phyloP scores from a whole-genome alignment of 2,888 invertebrate genomes.

The Fissipunctia ypsillon region DNA sequence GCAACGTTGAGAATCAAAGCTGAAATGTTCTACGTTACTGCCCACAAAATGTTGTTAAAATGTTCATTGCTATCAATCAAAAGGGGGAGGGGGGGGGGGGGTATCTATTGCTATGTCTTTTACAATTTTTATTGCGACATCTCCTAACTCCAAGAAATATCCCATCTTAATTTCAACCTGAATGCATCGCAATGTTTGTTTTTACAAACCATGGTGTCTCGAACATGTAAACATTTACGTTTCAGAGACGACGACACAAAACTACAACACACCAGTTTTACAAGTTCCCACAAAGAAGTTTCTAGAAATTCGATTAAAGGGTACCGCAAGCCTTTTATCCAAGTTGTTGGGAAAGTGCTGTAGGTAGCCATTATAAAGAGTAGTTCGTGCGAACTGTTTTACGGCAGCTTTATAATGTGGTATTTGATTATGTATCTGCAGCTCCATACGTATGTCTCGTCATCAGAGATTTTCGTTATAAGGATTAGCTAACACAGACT shows the following conservation, averaged over 20 bases:
- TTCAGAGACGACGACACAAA: slow-evolving; percentile 26
- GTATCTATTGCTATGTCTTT: too few relatives aligned
- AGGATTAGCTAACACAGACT: neutral
- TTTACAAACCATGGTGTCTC: neutral
- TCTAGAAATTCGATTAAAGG: slow-evolving; percentile 81
- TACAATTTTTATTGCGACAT: too few relatives aligned
- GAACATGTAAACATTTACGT: slow-evolving; percentile 1
- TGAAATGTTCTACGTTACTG: too few relatives aligned
- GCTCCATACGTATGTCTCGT: neutral
- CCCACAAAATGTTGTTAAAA: too few relatives aligned
- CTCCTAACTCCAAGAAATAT: neutral
- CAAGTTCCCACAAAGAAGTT: slow-evolving; percentile 78
- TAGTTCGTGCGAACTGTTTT: slow-evolving; percentile 64
- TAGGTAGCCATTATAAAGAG: slow-evolving; percentile 62
- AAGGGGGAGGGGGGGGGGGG: too few relatives aligned
- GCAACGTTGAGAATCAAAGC: too few relatives aligned
- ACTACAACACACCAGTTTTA: slow-evolving; percentile 69
- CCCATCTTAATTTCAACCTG: too few relatives aligned
- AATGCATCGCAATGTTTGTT: too few relatives aligned
- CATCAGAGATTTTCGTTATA: neutral
- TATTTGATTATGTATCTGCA: slow-evolving; percentile 20
- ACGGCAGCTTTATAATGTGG: slow-evolving; percentile 21
- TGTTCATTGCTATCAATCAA: too few relatives aligned
- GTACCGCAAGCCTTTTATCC: slow-evolving; percentile 79
- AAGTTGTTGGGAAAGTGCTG: slow-evolving; percentile 70